Evolutionary conservation across 2,888 invertebrate genomes (phyloP), one percentile per base, ranked within the genome.

Genomic region (Augiades crinisus): DNA sequence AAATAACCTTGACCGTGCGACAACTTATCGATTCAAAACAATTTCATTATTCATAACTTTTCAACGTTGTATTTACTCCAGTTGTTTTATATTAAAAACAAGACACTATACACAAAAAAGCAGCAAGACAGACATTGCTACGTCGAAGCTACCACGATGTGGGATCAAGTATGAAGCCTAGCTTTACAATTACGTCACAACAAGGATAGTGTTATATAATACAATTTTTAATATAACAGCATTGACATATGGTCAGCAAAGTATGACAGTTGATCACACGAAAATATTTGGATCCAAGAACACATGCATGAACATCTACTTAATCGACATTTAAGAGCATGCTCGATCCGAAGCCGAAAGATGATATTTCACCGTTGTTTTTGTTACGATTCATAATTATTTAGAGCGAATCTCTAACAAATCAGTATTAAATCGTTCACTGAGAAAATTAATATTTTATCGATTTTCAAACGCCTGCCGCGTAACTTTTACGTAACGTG

Each of bases 181-280:
- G n/a, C 21, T 8, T 27, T 41, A 37, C 44, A 57, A 55, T 84
- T 84, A 84, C 84, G 83, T 83, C 83, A 85, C 67, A 63, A 67
- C 63, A 73, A 77, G 78, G 76, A 79, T 65, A 61, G 63, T 44
- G 70, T 84, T 84, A 83, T 78, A 77, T 81, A 84, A 85, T 70
- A 60, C 33, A 21, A 30, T 21, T 21, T 38, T 36, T 19, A 16
- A 31, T 19, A 17, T 2, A 3, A 30, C 2, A 30, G 14, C 16
- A 41, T 27, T 5, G 22, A 22, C 8, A 27, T 10, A 27, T 27
- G 3, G 0, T 2, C 3, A 10, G 8, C 27, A 3, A 27, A n/a
- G 1, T 10, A 27, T 0, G 4, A 10, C 2, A 27, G 10, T 24
- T 3, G 10, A 27, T 10, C 5, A 27, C 0, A 14, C 7, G 8